Evolutionary conservation across 2,113 vertebrate species (phyloP), one percentile per base, ranked within the genome.

Genomic region (Tyrannus savana): DNA sequence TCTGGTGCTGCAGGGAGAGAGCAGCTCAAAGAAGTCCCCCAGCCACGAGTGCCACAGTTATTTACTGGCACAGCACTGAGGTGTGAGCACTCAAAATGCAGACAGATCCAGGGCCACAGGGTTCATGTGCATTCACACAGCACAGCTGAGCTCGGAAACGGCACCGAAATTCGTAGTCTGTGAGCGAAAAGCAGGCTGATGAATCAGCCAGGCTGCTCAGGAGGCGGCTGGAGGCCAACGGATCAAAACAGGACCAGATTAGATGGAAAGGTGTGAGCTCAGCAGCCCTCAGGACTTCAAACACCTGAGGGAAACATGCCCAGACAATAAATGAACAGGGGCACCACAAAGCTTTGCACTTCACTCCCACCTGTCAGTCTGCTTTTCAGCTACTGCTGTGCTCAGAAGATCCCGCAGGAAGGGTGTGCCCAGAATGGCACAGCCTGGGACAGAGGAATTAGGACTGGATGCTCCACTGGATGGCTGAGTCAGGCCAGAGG

Each of bases 371-470:
- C 60, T 56, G 83, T 73, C 18, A 0, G 22, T 30, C 49, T 49
- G 59, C 73, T 74, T 81, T 63, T 59, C 33, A 83, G 88, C 49
- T 42, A 31, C 58, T 73, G 18, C 35, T 56, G 9, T 12, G 62
- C 84, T 79, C 55, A n/a, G 35, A 44, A 39, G 47, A 58, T 13
- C 17, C 67, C 6, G 11, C 2, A 28, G 55, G 37, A 89, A 85
- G 42, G 1, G 16, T 2, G 14, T 0, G 53, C 46, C 28, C 7
- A n/a, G 14, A 1, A 4, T 30, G 31, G 27, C 6, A 49, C 3
- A 66, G 41, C 30, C n/a, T 30, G 60, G 3, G 21, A 63, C 18
- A 21, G 1, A 4, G 31, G 22, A 0, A 5, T 3, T 31, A 41
- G 69, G 30, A 37, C 4, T 14, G 33, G 35, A 19, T 7, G 9